These are phyloP conservation scores for Campoletis raptor DNA, from an alignment of 2,888 invertebrate genomes.

Conservation along the genomic window DNA sequence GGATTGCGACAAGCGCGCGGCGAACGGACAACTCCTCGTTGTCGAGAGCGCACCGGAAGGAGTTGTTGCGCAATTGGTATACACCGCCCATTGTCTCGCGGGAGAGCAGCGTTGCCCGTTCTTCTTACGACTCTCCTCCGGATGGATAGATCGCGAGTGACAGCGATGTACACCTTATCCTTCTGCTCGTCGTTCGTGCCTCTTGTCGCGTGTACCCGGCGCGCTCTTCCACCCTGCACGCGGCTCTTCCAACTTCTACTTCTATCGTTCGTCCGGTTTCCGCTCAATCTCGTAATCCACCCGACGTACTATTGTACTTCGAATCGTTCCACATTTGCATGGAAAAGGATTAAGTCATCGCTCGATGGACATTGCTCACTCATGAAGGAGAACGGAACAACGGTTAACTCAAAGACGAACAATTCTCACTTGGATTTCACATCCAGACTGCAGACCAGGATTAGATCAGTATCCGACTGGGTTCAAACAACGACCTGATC, in stretches of 20 bases:
- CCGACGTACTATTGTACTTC: not conserved
- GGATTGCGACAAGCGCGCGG: constrained; percentile 79
- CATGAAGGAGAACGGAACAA: not conserved
- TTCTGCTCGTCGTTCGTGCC: constrained; percentile 10
- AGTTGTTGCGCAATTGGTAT: constrained; percentile 78
- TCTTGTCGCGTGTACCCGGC: constrained; percentile 2
- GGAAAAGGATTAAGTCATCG: not conserved
- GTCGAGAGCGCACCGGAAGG: constrained; percentile 78
- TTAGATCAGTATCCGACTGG: too few relatives aligned
- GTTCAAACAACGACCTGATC: too few relatives aligned
- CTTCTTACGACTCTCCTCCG: constrained; percentile 19
- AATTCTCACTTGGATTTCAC: not conserved
- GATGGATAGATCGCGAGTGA: constrained; percentile 32
- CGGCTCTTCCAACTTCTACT: not conserved
- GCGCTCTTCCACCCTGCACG: constrained; percentile 3
- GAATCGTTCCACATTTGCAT: not conserved
- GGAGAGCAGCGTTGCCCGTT: constrained; percentile 15
- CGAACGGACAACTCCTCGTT: constrained; percentile 63
- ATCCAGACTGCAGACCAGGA: too few relatives aligned
- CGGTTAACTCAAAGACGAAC: not conserved
- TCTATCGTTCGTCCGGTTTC: constrained; percentile 46
- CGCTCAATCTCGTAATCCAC: not conserved
- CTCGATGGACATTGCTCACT: not conserved
- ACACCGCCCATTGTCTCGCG: constrained; percentile 80
- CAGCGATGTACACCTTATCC: constrained; percentile 8